Evolutionary conservation across 2,888 invertebrate genomes (phyloP).

Genomic region (Pseudeuparius sepicola): DNA sequence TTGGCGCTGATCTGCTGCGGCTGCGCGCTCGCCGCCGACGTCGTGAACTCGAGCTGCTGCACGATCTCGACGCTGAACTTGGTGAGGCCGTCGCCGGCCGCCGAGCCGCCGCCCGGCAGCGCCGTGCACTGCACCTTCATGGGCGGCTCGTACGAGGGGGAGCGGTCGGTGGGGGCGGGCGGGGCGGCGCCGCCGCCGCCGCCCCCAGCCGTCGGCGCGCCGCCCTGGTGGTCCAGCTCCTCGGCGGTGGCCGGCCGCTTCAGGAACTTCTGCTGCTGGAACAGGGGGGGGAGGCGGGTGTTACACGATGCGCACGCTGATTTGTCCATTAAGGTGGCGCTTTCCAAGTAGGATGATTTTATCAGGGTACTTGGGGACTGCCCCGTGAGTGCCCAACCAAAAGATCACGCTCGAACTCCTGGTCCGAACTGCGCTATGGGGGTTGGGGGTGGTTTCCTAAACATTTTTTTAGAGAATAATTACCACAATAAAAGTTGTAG

Average conservation of each 20-base stretch:
- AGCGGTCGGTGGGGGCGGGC: slow-evolving; percentile 79
- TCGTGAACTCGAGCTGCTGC: slow-evolving; percentile 83
- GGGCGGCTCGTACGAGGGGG: slow-evolving; percentile 56
- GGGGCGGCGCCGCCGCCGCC: slow-evolving; percentile 41
- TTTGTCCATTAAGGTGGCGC: too few species aligned
- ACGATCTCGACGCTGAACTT: slow-evolving; percentile 91
- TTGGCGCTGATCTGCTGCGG: slow-evolving; percentile 87
- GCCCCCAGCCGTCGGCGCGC: slow-evolving; percentile 43
- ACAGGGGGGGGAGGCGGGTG: slow-evolving; percentile 26
- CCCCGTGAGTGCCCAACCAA: too few species aligned
- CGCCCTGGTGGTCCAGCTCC: slow-evolving; percentile 47
- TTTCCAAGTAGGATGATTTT: too few species aligned
- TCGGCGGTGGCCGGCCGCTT: slow-evolving; percentile 63
- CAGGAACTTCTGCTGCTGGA: slow-evolving; percentile 77
- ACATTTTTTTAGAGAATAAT: too few species aligned
- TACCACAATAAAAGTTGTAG: too few species aligned
- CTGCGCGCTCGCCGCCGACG: slow-evolving; percentile 76
- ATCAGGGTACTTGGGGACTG: too few species aligned
- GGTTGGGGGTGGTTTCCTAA: too few species aligned
- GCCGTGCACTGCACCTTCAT: slow-evolving; percentile 62
- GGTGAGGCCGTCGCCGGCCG: slow-evolving; percentile 44
- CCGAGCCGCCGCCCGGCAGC: slow-evolving; percentile 39
- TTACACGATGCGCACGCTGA: too few species aligned
- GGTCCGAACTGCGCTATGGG: too few species aligned
- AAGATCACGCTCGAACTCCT: too few species aligned